phyloP scores from a whole-genome alignment of 2,113 vertebrate genomes.

The Ovis canadensis region DNA sequence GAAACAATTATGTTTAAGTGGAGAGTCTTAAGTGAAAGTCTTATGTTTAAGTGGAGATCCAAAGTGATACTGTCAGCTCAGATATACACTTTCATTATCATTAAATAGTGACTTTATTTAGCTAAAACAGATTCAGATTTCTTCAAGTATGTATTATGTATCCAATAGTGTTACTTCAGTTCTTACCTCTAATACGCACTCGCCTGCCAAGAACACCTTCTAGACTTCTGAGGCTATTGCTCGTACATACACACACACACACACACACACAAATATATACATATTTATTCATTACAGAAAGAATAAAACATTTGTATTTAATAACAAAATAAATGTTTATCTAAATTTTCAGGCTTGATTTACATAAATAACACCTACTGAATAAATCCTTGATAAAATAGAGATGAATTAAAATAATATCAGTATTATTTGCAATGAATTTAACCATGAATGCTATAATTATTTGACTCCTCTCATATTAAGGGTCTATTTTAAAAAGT shows the following conservation, averaged over 20 bases:
- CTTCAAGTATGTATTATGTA: not conserved
- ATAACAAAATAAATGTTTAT: not conserved
- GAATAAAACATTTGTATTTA: not conserved
- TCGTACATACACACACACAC: fast-evolving
- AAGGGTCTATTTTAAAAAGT: not conserved
- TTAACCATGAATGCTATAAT: not conserved
- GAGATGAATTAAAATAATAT: not conserved
- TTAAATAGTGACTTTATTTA: not conserved
- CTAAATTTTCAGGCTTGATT: not conserved
- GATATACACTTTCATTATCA: not conserved
- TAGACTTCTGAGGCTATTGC: not conserved
- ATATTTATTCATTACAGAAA: not conserved
- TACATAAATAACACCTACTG: not conserved
- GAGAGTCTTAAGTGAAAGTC: not conserved
- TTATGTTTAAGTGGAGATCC: not conserved
- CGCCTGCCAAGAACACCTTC: not conserved
- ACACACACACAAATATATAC: not conserved
- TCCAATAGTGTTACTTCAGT: not conserved
- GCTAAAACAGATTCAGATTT: not conserved
- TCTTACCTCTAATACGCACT: not conserved
- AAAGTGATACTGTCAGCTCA: not conserved
- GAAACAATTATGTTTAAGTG: not conserved
- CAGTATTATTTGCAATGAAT: not conserved
- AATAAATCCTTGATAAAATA: not conserved
- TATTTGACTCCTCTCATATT: not conserved